Base-by-base conservation (phyloP, 2,888 invertebrate genomes). In the Leucoma salicis region DNA sequence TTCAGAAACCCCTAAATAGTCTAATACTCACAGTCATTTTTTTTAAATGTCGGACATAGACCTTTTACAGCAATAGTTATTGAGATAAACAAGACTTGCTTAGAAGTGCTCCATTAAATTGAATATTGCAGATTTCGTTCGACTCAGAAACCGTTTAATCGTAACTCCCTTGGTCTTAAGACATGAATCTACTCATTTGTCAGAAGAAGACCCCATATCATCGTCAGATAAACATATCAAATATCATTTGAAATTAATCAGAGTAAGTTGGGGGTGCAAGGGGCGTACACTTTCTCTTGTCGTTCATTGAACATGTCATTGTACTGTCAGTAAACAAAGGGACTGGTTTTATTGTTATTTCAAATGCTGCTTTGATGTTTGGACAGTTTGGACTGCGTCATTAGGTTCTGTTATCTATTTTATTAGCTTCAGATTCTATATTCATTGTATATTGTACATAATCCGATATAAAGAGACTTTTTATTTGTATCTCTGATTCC, bases 211-310 rank as follows among this genome's bases (percentile, higher is more conserved):
- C 84, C 77, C 68, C 61, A 65, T 61, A 65, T 65, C 55, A 61
- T 60, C 67, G 72, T 78, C 80, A 78, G 78, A 80, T 63, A 75
- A 78, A 82, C 80, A 74, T 85, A 86, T 86, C 84, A 83, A 84
- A 85, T 85, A 79, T 84, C 84, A 83, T 75, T 79, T 59, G 77
- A 82, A 82, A 86, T 86, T 84, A 84, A 85, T 86, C 82, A 78
- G 64, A 64, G 65, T 63, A 70, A 66, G 65, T 70, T 40, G 41
- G 63, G 46, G 54, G 59, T 61, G 64, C 52, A 61, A 65, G 70
- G 62, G 63, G 64, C 55, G 51, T 49, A 62, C 57, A 57, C 60
- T 65, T 63, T 60, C 63, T 57, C 53, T 51, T 57, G 51, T 60
- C 54, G 49, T 54, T 49, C 45, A 42, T 55, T 35, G 43, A 53